Evolutionary conservation across 2,888 invertebrate species (phyloP).

Genomic region (Ptycholaimellus sp.): DNA sequence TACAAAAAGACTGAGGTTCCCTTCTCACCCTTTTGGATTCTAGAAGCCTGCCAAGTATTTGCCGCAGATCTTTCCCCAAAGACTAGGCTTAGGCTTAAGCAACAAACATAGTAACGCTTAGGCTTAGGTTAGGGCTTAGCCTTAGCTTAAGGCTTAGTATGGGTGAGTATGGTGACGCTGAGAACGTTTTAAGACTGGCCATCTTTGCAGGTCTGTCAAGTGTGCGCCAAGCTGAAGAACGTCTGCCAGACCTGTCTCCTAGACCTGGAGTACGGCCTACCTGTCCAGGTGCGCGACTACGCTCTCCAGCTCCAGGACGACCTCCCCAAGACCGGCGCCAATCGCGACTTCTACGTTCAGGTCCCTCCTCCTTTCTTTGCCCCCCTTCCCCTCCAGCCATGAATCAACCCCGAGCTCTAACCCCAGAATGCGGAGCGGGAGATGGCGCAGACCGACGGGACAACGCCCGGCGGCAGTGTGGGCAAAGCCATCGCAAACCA

Average conservation of each 20-base stretch:
- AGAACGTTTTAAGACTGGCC: too few relatives aligned
- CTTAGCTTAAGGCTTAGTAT: too few relatives aligned
- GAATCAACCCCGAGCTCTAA: conserved; percentile 9
- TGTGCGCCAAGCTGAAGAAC: conserved; percentile 75
- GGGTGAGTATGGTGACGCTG: too few relatives aligned
- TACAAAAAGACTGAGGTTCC: conserved; percentile 90
- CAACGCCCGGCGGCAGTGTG: conserved; percentile 29
- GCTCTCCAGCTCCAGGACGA: conserved; percentile 69
- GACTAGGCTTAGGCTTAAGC: too few relatives aligned
- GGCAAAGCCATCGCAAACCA: conserved; percentile 36
- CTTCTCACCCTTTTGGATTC: too few relatives aligned
- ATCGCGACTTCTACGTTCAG: conserved; percentile 64
- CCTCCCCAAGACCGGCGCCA: conserved; percentile 71
- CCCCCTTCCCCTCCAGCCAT: neutral
- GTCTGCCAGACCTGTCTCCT: conserved; percentile 83
- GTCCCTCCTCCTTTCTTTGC: neutral
- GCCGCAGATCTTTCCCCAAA: too few relatives aligned
- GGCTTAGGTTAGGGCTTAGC: too few relatives aligned
- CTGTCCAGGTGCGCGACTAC: conserved; percentile 55
- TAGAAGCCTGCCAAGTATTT: too few relatives aligned
- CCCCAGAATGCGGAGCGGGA: conserved; percentile 18
- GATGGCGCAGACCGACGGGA: conserved; percentile 29
- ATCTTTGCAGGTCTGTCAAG: conserved; percentile 88
- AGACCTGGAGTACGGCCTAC: conserved; percentile 61
- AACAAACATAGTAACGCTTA: too few relatives aligned